Conservation (phyloP, 2,888 invertebrate species). For the Mythimna lalbum region DNA sequence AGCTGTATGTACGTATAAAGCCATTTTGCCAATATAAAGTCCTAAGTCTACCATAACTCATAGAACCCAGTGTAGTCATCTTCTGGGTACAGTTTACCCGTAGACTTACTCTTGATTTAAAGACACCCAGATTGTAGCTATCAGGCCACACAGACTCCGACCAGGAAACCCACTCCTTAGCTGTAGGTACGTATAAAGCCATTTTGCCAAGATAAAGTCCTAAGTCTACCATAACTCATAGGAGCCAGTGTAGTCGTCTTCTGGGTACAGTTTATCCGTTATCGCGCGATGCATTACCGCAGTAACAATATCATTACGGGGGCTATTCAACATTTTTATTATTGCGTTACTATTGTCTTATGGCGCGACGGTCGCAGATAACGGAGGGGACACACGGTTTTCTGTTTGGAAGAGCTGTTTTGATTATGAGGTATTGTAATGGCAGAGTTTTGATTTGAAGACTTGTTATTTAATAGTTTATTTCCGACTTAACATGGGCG, state of each 20-base stretch:
- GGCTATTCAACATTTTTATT: conserved; percentile 91
- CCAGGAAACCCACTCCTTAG: too few species aligned
- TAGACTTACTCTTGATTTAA: too few species aligned
- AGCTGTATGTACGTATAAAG: neutral
- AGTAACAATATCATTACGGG: conserved; percentile 89
- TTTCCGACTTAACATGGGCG: too few species aligned
- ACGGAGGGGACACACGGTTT: conserved; percentile 72
- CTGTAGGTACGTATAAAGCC: neutral
- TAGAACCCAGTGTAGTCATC: conserved; percentile 72
- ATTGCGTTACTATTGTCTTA: conserved; percentile 91
- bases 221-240: conserved; percentile 56
- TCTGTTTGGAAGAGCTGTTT: conserved; percentile 17
- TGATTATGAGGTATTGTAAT: neutral
- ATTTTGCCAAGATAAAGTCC: conserved; percentile 41
- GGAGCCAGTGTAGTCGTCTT: conserved; percentile 76
- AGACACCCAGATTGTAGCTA: too few species aligned
- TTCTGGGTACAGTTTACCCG: conserved; percentile 91
- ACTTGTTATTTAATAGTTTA: neutral
- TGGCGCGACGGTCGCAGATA: conserved; percentile 87
- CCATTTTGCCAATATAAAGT: conserved; percentile 41
- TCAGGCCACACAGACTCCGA: too few species aligned
- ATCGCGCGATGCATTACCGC: conserved; percentile 88
- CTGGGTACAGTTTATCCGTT: conserved; percentile 91
- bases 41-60: conserved; percentile 56
- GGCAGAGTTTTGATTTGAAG: neutral